Base-by-base conservation (phyloP, 1,140 invertebrate species). In the Cydia fagiglandana region DNA sequence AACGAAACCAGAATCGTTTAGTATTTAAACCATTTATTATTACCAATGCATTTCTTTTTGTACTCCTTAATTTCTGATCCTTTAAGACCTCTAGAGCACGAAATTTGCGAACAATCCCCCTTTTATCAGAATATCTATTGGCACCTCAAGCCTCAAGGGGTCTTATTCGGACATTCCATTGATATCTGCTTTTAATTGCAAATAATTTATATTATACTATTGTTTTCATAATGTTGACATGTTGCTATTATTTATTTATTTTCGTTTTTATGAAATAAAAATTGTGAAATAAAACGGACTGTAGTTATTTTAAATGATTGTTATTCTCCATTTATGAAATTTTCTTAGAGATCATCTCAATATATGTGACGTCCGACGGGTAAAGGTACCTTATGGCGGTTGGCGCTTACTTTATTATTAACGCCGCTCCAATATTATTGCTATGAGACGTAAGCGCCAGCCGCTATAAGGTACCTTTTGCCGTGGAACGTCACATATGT, bases 181-280 rank as follows among this genome's bases (percentile, higher is more conserved):
- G 30, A 70, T 41, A 41, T 41, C 66, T 70, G 66, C 30, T 45
- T 70, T 38, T 70, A 70, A 38, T 70, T 38, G 9, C 15, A 17
- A 10, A 17, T 38, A 7, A 17, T 38, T 38, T 70, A 41, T 68
- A 64, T 24, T 64, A 24, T 64, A 61, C 68, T 75, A 76, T 80
- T 81, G 81, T 78, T 79, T 75, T 75, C 68, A 56, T 75, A 45
- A 66, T 79, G 79, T 47, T 66, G 75, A 74, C 78, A 80, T 79
- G 74, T 77, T 82, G 79, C 76, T 85, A 78, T 75, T 78, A 64
- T 79, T 80, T 79, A 80, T 78, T 68, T 79, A 78, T 79, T 76
- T 81, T 78, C 75, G 81, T 79, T 82, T 77, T 84, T 84, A 82
- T 84, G 76, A 76, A 78, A 81, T 74, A 74, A 87, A 84, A 82